Base-by-base conservation (phyloP, 1,140 invertebrate genomes). In the Agrypnia vestita region DNA sequence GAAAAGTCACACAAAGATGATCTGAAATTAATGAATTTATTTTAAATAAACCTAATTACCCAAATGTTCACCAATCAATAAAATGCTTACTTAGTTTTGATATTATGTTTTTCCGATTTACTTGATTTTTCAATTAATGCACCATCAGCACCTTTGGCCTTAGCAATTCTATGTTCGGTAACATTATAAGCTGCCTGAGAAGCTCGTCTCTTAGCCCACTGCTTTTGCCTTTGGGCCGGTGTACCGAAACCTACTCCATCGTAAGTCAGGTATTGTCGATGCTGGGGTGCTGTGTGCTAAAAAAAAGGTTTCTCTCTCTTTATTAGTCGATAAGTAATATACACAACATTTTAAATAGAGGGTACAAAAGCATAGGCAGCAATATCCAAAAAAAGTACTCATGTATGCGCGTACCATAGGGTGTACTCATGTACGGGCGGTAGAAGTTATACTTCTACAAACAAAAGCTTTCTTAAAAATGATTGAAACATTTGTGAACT, bases 271-370 rank as follows among this genome's bases (percentile, higher is more conserved):
- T 96, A 97, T 84, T 96, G 96, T 43, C 96, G 91, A 85, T 97
- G 96, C 86, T 97, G 96, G 0, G 96, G 96, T 17, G 94, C 95
- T 79, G 94, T 96, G 84, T 97, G 95, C 92, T 95, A 84, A 75
- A 61, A 61, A 61, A 17, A 53, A 72, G 56, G 9, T 49, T 62
- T 51, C 8, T n/a, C 15, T 13, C 12, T 9, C 8, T 3, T 51
- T 13, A 4, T 3, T 51, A 4, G 25, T 35, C 25, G 1, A 35
- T 35, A 35, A 35, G 25, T 6, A 35, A 35, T 3, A 35, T 35
- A 35, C 6, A 35, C 25, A 35, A 35, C 25, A 35, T 1, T 3
- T n/a, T n/a, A n/a, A n/a, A n/a, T n/a, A n/a, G n/a, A n/a, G n/a
- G n/a, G n/a, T n/a, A n/a, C n/a, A n/a, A n/a, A n/a, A n/a, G n/a